Evolutionary conservation across 2,797 vertebrate genomes (phyloP).

Genomic region (Petrocephalus schoutedeni): DNA sequence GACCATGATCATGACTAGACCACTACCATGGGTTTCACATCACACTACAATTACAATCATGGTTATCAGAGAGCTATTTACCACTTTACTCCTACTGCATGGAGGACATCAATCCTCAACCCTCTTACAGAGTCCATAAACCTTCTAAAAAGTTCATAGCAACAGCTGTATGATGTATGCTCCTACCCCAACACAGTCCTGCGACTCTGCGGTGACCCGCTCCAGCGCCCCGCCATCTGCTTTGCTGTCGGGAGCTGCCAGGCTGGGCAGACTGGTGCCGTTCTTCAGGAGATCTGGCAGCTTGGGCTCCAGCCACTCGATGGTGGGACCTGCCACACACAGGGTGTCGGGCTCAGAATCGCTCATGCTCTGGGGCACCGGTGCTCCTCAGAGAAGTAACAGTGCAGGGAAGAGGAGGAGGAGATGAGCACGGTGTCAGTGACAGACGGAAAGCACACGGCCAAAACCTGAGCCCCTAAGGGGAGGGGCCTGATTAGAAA

Average conservation of each 20-base stretch:
- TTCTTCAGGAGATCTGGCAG: conserved; percentile 88
- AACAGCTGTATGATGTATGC: background rate
- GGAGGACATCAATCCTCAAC: background rate
- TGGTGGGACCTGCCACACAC: conserved; percentile 78
- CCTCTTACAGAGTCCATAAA: background rate
- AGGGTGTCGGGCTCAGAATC: conserved; percentile 70
- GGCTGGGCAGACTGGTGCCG: conserved; percentile 71
- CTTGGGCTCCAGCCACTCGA: conserved; percentile 95
- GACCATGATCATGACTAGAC: background rate
- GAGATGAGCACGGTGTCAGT: background rate
- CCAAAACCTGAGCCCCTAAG: background rate
- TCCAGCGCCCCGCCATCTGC: conserved; percentile 66
- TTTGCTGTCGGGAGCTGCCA: conserved; percentile 63
- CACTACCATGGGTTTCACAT: background rate
- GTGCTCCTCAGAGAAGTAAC: conserved; percentile 10
- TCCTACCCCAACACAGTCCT: conserved; percentile 80
- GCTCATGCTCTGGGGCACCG: conserved; percentile 63
- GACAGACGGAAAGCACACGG: conserved; percentile 25
- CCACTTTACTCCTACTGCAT: background rate
- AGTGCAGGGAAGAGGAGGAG: background rate
- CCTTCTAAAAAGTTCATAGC: background rate
- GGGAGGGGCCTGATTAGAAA: conserved; percentile 37
- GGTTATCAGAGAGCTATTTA: background rate
- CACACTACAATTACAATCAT: background rate
- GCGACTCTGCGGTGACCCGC: conserved; percentile 66